Conservation (phyloP, 2,888 invertebrate genomes). For the Linyphia triangularis region DNA sequence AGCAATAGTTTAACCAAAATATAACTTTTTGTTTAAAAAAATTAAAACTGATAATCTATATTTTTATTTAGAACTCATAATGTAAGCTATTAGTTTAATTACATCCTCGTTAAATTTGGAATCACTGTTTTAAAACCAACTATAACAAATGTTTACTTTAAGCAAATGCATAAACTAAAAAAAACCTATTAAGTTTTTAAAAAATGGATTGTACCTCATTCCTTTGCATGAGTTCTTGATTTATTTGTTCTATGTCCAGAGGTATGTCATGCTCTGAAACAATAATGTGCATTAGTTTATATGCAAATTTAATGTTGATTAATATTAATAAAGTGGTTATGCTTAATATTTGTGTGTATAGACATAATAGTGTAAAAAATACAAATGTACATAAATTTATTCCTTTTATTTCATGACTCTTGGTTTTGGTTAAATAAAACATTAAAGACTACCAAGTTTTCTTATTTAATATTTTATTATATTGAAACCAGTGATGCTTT, state of each 20-base stretch:
- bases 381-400: neutral
- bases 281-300: neutral
- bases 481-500: no score
- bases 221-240: conserved; percentile 68
- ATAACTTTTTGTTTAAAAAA: no score
- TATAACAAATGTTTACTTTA: no score
- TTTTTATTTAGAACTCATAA: no score
- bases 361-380: conserved; percentile 1
- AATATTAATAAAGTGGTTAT: neutral
- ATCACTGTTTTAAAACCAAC: no score
- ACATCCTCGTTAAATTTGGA: no score
- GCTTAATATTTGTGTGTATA: neutral
- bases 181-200: no score
- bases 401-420: neutral
- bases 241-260: conserved; percentile 71
- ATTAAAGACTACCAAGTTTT: neutral
- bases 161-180: no score
- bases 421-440: neutral
- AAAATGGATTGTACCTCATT: no score
- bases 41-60: no score
- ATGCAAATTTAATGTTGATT: neutral
- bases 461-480: neutral
- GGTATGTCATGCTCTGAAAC: conserved; percentile 72
- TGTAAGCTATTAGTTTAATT: no score
- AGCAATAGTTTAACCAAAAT: no score